Conservation (phyloP, 2,888 invertebrate genomes). For the Colletes collaris region DNA sequence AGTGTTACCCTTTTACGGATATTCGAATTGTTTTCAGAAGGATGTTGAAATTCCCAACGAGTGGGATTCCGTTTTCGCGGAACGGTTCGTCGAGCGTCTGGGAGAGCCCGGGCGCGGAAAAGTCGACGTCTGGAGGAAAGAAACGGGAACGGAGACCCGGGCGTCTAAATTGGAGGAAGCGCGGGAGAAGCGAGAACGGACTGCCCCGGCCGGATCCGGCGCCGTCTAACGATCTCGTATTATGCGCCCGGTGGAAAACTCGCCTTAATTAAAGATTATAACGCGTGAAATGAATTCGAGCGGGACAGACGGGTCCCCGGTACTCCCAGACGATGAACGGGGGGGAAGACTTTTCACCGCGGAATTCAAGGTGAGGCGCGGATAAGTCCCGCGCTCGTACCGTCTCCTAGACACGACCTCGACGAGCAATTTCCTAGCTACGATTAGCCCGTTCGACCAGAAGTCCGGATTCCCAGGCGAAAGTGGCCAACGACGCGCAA, state of each 20-base stretch:
- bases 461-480: slow-evolving; percentile 60
- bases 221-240: slow-evolving; percentile 75
- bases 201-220: slow-evolving; percentile 55
- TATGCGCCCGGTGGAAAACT: slow-evolving; percentile 73
- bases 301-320: slow-evolving; percentile 51
- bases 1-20: too few relatives aligned
- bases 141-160: slow-evolving; percentile 8
- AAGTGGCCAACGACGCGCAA: slow-evolving; percentile 52
- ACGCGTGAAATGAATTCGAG: slow-evolving; percentile 78
- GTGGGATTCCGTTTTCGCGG: slow-evolving; percentile 18
- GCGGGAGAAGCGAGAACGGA: slow-evolving; percentile 43
- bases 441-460: slow-evolving; percentile 55
- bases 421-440: slow-evolving; percentile 69
- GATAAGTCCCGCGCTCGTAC: not conserved
- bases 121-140: slow-evolving; percentile 5
- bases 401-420: slow-evolving; percentile 47
- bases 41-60: not conserved
- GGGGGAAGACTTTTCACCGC: slow-evolving; percentile 4
- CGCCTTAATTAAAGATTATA: slow-evolving; percentile 80
- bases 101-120: slow-evolving; percentile 5
- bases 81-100: slow-evolving; percentile 22
- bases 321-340: not conserved
- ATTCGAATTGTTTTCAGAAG: too few relatives aligned
- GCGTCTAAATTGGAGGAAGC: slow-evolving; percentile 24
- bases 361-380: slow-evolving; percentile 26